Conservation (phyloP, 2,888 invertebrate species). For the Odontocerum albicorne region DNA sequence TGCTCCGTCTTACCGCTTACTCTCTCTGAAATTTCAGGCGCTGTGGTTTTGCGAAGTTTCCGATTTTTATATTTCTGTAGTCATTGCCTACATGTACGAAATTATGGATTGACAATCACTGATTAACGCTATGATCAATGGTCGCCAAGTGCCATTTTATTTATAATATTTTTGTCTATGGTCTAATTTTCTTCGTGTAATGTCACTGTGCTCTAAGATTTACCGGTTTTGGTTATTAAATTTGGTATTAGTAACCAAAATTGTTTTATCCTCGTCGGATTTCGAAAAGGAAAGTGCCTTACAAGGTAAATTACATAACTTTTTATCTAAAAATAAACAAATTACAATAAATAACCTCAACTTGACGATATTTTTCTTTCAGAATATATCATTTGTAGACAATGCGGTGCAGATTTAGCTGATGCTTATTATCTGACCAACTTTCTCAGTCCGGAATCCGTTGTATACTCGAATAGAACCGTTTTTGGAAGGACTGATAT, state of each 20-base stretch:
- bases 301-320: constrained; percentile 21
- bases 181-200: constrained; percentile 1
- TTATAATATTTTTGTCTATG: not conserved
- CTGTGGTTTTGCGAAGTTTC: too few species aligned
- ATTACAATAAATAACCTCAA: not conserved
- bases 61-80: too few species aligned
- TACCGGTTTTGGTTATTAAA: constrained; percentile 25
- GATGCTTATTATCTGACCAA: constrained; percentile 56
- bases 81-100: too few species aligned
- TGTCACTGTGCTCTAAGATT: constrained; percentile 4
- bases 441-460: constrained; percentile 55
- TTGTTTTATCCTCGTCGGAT: not conserved
- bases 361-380: constrained; percentile 40
- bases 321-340: not conserved
- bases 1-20: too few species aligned
- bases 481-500: constrained; percentile 57
- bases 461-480: constrained; percentile 51
- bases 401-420: constrained; percentile 61
- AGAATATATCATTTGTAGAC: constrained; percentile 60
- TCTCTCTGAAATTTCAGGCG: too few species aligned
- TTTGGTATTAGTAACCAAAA: constrained; percentile 24
- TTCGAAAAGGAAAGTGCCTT: constrained; percentile 6
- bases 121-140: too few species aligned
- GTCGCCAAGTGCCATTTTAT: too few species aligned
- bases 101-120: too few species aligned